phyloP scores from a whole-genome alignment of 1,140 invertebrate genomes.

The Drosophila watanabei region DNA sequence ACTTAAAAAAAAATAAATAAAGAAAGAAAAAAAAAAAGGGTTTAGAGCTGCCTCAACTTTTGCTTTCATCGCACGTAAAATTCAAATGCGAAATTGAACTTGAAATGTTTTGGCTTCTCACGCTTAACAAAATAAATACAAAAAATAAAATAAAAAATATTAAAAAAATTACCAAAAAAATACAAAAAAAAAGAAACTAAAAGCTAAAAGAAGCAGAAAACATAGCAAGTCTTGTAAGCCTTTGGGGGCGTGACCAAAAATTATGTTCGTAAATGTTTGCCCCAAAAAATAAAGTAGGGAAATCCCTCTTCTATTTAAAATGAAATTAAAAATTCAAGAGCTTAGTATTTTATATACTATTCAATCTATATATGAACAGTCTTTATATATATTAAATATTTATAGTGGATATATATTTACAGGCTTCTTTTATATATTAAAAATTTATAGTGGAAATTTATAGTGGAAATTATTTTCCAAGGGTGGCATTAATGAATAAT shows the following conservation, averaged over 20 bases:
- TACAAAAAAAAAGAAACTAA: constrained; percentile 1
- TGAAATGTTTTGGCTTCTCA: constrained; percentile 64
- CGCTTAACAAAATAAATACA: constrained; percentile 37
- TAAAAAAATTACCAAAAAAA: background rate
- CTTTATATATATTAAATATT: background rate
- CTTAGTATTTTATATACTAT: background rate
- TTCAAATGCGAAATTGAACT: constrained; percentile 60
- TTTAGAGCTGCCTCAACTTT: constrained; percentile 51
- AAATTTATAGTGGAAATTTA: too few relatives aligned
- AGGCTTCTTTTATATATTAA: too few relatives aligned
- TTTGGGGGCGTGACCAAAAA: constrained; percentile 20
- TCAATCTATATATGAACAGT: background rate
- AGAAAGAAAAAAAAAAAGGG: background rate
- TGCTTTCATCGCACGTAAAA: constrained; percentile 77
- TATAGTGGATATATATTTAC: too few relatives aligned
- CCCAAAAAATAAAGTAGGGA: constrained; percentile 6
- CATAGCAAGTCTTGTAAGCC: constrained; percentile 21
- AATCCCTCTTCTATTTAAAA: background rate
- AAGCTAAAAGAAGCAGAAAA: background rate
- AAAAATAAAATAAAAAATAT: background rate
- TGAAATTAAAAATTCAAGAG: constrained; percentile 10
- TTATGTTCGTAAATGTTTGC: constrained; percentile 15
- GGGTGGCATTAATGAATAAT: constrained; percentile 15
- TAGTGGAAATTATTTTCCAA: constrained; percentile 11
- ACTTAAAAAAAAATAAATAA: background rate